Base-by-base conservation (phyloP, 2,113 vertebrate genomes). In the Cebus imitator region DNA sequence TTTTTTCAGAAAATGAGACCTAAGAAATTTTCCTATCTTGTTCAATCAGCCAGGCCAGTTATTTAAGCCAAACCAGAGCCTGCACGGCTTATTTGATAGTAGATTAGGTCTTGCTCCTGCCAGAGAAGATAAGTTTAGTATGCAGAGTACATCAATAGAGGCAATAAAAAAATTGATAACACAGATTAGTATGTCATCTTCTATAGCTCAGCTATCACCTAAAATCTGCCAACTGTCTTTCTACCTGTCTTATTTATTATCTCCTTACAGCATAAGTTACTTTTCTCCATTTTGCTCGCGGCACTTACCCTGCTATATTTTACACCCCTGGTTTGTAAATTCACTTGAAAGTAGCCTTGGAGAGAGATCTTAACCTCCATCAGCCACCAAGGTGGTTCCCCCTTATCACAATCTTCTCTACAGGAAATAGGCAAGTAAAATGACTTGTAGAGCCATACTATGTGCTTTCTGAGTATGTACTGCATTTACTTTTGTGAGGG, bases 191-290 rank as follows among this genome's bases (percentile, higher is more conserved):
- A 7, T 81, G 0, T 0, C 35, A 64, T 57, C 79, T 64, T 58
- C 72, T 89, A 55, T 0, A 6, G 68, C 5, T 90, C 4, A 72
- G 30, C 32, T 83, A 75, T 9, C 5, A 43, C 37, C 8, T 83
- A 84, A 88, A 32, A 81, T 81, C 61, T 64, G 43, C 66, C 87
- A 30, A 92, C 82, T 93, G 35, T 72, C 6, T 91, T 61, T 91
- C 91, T 1, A 58, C 7, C 20, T 13, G 0, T 2, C 21, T 98
- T 92, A 98, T 97, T 98, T 97, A 98, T 98, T 97, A 93, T 94
- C 80, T 93, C 57, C 17, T 91, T 6, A 0, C 2, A 78, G 4
- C 32, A 20, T 87, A 37, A 97, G 79, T 96, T 95, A 90, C 96
- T 94, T 78, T 94, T 64, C 96, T 94, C 83, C 35, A 0, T 93